Evolutionary conservation across 2,113 vertebrate genomes (phyloP), one percentile per base, ranked within the genome.

Genomic region (Recurvirostra avosetta): DNA sequence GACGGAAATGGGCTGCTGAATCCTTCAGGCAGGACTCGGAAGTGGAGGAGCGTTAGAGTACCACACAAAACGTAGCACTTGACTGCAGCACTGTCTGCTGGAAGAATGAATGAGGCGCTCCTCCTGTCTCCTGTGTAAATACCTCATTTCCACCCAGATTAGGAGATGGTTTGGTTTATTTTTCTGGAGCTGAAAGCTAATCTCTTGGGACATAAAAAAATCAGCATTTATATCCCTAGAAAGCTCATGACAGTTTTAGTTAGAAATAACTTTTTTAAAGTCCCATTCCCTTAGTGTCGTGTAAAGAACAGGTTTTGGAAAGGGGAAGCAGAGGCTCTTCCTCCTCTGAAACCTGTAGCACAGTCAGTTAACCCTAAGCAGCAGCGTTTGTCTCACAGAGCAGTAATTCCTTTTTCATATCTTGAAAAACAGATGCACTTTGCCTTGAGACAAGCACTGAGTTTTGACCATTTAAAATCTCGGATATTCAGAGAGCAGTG

Each of bases 41-140:
- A 68, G 49, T 25, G 34, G 71, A 47, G 75, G 40, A 75, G 50
- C 41, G 21, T 32, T 11, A 29, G n/a, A 45, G 29, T 14, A 18
- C 9, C 5, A 38, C 16, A 29, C 4, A 43, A 78, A 81, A 41
- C 0, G 0, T 27, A 40, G 59, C 45, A 8, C 15, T 32, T 80
- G 47, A 65, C 61, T 15, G 6, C 8, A 5, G 53, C 15, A 2
- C 23, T 30, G n/a, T 72, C 55, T 84, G 72, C 59, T 73, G 59
- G 63, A 22, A 40, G 32, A 30, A 38, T 5, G 32, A 68, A 10
- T 0, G 10, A 25, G 76, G 41, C 4, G 1, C 26, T 88, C 27
- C 34, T 41, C 9, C 0, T 30, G 32, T 67, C 53, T 72, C 38
- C 49, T 49, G 4, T 15, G 23, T 59, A 23, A 74, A 56, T 15